phyloP scores from a whole-genome alignment of 2,888 invertebrate species.

The Urechis unicinctus region DNA sequence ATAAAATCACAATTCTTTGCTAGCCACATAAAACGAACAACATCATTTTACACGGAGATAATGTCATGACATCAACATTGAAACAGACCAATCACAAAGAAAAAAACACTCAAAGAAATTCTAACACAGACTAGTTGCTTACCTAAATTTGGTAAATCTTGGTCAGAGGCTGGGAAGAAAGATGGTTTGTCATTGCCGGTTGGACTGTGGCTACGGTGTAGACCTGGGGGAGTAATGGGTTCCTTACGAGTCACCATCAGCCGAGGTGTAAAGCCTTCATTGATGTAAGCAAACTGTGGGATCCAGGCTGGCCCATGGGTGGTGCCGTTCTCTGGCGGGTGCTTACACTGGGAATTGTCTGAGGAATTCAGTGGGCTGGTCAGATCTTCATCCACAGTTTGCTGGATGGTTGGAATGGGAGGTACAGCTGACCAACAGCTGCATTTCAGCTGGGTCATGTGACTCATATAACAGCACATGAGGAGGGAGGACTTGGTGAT shows the following conservation, averaged over 20 bases:
- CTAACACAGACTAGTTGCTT: too few relatives aligned
- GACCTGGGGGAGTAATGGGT: slow-evolving; percentile 52
- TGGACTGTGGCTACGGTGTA: too few relatives aligned
- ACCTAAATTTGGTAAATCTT: too few relatives aligned
- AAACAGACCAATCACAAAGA: too few relatives aligned
- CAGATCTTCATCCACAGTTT: background rate
- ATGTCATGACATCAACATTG: too few relatives aligned
- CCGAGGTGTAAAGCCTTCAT: slow-evolving; percentile 64
- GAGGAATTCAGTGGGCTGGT: background rate
- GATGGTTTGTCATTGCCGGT: too few relatives aligned
- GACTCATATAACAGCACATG: slow-evolving; percentile 89
- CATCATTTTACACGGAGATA: too few relatives aligned
- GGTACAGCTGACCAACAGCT: slow-evolving; percentile 46
- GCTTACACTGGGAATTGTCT: background rate
- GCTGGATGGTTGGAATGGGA: slow-evolving; percentile 23
- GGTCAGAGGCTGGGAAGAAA: too few relatives aligned
- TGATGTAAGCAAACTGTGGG: slow-evolving; percentile 64
- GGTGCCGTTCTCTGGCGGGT: background rate
- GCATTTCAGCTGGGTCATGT: slow-evolving; percentile 70
- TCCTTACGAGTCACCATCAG: slow-evolving; percentile 57
- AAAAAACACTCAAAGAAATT: too few relatives aligned
- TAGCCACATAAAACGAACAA: too few relatives aligned
- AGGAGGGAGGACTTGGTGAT: slow-evolving; percentile 88
- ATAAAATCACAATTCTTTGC: too few relatives aligned
- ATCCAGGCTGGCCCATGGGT: slow-evolving; percentile 54